Base-by-base conservation (phyloP, 2,888 invertebrate genomes). In the Cheilosia soror region DNA sequence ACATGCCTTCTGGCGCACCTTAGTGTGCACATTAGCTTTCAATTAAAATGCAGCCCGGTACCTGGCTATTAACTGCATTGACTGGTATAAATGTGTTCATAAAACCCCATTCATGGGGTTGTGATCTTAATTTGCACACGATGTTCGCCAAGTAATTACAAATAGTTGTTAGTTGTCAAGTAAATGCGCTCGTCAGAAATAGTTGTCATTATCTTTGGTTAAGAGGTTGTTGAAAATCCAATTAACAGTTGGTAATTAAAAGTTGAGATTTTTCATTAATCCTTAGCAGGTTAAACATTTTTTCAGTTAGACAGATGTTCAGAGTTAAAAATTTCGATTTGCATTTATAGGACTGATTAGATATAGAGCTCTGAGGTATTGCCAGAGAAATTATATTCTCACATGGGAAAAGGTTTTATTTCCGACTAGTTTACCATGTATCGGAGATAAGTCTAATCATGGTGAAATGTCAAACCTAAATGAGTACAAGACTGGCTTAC, bases 1-100 rank as follows among this genome's bases (percentile, higher is more conserved):
- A 42, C 20, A 51, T 49, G 57, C 42, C 57, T 68, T 49, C 51
- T 69, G 62, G 79, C 72, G 44, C 72, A 66, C 79, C 72, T 73
- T 42, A 6, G 29, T 15, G 29, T 15, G 49, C 40, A 47, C 20
- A 51, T 44, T 20, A 15, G 33, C 42, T 68, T 71, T 78, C 49
- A 73, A 65, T 78, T 73, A 73, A 58, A 83, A 78, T 83, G 55
- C 68, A 73, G 47, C 29, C 53, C 49, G 44, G 29, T 33, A 55
- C 47, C 7, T 7, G 47, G 5, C 42, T 42, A 42, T 13, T 42
- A 42, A 20, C 11, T 7, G 9, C 42, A 31, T 63, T 29, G 49
- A 37, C 37, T 15, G 15, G 11, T 33, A 37, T n/a, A 13, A 27
- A 37, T 3, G n/a, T 60, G 27, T 7, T 40, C 33, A 55, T 25